Base-by-base conservation (phyloP, 2,113 vertebrate genomes). In the Myrmophylax atrothorax region DNA sequence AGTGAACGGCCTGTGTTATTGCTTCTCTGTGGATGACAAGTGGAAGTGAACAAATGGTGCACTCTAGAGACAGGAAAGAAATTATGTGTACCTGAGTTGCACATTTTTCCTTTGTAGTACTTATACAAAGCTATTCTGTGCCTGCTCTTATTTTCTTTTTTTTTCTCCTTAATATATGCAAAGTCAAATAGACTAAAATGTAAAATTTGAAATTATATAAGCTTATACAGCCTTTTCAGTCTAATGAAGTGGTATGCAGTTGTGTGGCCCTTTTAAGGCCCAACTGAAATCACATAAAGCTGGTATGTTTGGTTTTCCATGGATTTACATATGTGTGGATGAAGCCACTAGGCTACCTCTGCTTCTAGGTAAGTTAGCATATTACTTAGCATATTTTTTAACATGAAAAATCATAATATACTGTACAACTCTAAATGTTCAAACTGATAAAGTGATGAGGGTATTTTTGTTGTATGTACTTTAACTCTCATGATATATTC, bases 31-130 rank as follows among this genome's bases (percentile, higher is more conserved):
- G 20, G 8, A 14, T 66, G 15, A 46, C 10, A 42, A 46, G 25
- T 50, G 35, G 23, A 83, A 91, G 55, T 58, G 18, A 8, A n/a
- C 0, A 0, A 56, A 10, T 33, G 15, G 16, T 58, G 12, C 47
- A 20, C 42, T 67, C 8, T 46, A 59, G 33, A n/a, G 18, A 22
- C 46, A 22, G 28, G 28, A 47, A 44, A 35, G 35, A 78, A 84
- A 29, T 12, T 50, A 29, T 66, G 22, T 38, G 7, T 40, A 38
- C 10, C 19, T 18, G 40, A 81, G 19, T 58, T 94, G 14, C 31
- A 53, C 19, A 25, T 84, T 84, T 83, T 62, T 17, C 2, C 10
- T 75, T 78, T 52, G 12, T 35, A 69, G 31, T 69, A 20, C 16
- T 5, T 58, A 15, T 0, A 1, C 55, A 67, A 77, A 86, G 7